Evolutionary conservation across 2,113 vertebrate species (phyloP).

Genomic region (Syngnathus scovelli): DNA sequence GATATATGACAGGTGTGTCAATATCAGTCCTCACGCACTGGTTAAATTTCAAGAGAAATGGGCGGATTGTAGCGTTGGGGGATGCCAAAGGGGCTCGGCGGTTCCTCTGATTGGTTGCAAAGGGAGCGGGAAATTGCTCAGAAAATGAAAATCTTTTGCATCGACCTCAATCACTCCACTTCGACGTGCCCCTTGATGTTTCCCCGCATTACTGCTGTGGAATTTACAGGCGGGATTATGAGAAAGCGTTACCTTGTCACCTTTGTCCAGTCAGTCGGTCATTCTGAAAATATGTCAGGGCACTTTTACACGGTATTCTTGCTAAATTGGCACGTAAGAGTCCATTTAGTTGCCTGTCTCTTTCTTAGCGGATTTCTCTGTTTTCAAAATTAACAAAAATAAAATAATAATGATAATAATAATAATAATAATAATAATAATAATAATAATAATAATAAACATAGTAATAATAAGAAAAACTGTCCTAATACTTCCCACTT

Average conservation of each 20-base stretch:
- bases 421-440: too few species aligned
- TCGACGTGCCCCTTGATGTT: slow-evolving; percentile 32
- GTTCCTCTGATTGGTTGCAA: slow-evolving; percentile 52
- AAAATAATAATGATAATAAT: too few species aligned
- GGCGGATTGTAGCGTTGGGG: slow-evolving; percentile 24
- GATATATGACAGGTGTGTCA: slow-evolving; percentile 36
- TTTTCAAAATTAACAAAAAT: too few species aligned
- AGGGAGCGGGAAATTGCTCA: slow-evolving; percentile 54
- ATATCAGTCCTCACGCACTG: slow-evolving; percentile 39
- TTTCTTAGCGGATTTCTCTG: too few species aligned
- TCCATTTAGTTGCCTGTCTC: too few species aligned
- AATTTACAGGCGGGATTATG: neutral
- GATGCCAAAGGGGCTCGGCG: slow-evolving; percentile 29
- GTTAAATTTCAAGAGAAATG: slow-evolving; percentile 47
- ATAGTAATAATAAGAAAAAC: neutral
- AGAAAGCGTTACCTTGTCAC: neutral
- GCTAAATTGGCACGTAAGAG: too few species aligned
- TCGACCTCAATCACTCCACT: slow-evolving; percentile 55
- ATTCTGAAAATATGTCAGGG: neutral
- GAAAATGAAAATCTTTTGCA: slow-evolving; percentile 56
- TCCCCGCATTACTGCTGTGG: slow-evolving; percentile 24
- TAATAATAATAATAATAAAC: too few species aligned
- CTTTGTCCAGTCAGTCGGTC: neutral
- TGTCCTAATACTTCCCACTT: neutral
- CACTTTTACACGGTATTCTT: neutral